Conservation (phyloP, 1,140 invertebrate species). For the Whitmania pigra region DNA sequence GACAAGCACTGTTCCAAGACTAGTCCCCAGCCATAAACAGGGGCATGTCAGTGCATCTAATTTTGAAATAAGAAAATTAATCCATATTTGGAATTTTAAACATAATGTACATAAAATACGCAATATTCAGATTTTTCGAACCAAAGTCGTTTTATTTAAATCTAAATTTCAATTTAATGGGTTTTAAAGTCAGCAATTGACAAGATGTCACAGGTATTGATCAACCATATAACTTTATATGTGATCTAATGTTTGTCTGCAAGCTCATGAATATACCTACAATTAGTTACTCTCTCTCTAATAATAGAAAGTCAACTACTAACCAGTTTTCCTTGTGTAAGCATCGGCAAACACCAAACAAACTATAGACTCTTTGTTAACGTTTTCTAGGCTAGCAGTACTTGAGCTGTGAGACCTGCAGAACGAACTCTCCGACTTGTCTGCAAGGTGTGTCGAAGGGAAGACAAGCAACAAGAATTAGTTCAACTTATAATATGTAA, state of each 20-base stretch:
- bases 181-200: no score
- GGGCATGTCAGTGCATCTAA: slow-evolving; percentile 64
- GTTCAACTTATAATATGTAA: no score
- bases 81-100: background rate
- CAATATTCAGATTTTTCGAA: no score
- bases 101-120: background rate
- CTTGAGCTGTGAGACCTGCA: slow-evolving; percentile 86
- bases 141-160: no score
- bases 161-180: no score
- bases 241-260: no score
- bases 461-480: no score
- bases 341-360: slow-evolving; percentile 90
- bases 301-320: slow-evolving; percentile 23
- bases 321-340: slow-evolving; percentile 83
- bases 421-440: slow-evolving; percentile 89
- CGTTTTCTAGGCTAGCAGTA: slow-evolving; percentile 92
- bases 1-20: slow-evolving; percentile 80
- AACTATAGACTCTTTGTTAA: slow-evolving; percentile 84
- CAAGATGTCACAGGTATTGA: no score
- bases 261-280: no score
- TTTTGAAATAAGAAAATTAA: slow-evolving; percentile 8
- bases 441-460: slow-evolving; percentile 44
- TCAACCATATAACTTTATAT: no score
- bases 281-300: no score
- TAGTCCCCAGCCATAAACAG: slow-evolving; percentile 89